Percentiles rank a stretch among this genome's conserved stretches.
Evolutionary conservation across 2,888 invertebrate genomes (phyloP).

Genomic region (Limenitis camilla): DNA sequence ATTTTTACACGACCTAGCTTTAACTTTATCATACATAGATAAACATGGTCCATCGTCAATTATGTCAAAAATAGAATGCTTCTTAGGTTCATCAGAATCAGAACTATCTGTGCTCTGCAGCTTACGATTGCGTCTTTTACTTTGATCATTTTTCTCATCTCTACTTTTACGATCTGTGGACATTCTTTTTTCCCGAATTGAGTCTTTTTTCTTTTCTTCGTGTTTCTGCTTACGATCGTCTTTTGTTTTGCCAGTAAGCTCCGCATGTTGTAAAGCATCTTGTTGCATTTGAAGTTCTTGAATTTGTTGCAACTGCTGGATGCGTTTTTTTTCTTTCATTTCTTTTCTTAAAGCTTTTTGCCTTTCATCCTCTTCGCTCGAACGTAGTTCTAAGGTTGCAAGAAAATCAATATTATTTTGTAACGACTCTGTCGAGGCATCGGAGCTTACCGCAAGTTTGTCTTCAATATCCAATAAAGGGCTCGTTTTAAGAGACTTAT

Average conservation of each 20-base stretch:
- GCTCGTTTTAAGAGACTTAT: conserved; percentile 38
- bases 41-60: conserved; percentile 93
- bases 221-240: conserved; percentile 58
- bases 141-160: conserved; percentile 58
- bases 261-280: conserved; percentile 58
- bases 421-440: conserved; percentile 43
- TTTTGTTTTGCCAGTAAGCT: conserved; percentile 52
- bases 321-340: conserved; percentile 72
- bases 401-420: conserved; percentile 76
- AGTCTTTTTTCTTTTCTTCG: conserved; percentile 66
- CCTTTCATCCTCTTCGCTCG: conserved; percentile 76
- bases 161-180: conserved; percentile 69
- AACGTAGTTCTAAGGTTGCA: conserved; percentile 72
- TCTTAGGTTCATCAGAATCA: conserved; percentile 88
- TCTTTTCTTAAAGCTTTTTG: conserved; percentile 71
- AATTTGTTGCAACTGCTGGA: conserved; percentile 67
- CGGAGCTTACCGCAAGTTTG: conserved; percentile 32
- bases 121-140: conserved; percentile 62
- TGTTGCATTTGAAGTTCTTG: conserved; percentile 69
- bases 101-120: conserved; percentile 78
- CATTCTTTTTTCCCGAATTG: conserved; percentile 63
- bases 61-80: conserved; percentile 93
- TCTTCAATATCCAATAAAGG: conserved; percentile 48
- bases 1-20: conserved; percentile 93
- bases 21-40: conserved; percentile 98